phyloP scores from a whole-genome alignment of 2,888 invertebrate genomes.

The Venustoraphidia nigricollis region DNA sequence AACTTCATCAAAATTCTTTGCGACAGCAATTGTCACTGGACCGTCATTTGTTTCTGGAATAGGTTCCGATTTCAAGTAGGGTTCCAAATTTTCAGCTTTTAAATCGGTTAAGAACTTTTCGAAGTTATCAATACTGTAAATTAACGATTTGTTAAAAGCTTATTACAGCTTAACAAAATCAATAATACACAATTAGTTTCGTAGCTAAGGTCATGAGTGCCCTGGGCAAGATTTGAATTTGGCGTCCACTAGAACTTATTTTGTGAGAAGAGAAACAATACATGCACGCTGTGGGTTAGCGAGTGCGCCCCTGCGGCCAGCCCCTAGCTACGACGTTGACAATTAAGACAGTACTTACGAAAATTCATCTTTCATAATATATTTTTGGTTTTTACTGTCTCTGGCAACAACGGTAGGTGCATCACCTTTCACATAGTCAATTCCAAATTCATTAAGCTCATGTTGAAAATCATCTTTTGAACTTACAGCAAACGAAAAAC shows the following conservation, averaged over 20 bases:
- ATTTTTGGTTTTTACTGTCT: conserved; percentile 76
- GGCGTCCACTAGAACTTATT: too few relatives aligned
- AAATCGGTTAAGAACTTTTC: conserved; percentile 74
- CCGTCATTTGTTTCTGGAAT: conserved; percentile 74
- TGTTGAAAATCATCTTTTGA: conserved; percentile 87
- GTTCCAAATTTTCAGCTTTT: conserved; percentile 65
- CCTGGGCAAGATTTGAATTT: too few relatives aligned
- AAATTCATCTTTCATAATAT: conserved; percentile 78
- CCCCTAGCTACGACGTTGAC: background rate
- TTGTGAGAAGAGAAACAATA: too few relatives aligned
- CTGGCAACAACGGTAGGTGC: conserved; percentile 80
- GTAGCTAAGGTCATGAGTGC: too few relatives aligned
- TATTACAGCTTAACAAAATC: background rate
- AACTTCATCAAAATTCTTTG: conserved; percentile 90
- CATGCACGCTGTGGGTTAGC: too few relatives aligned
- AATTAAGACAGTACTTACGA: conserved; percentile 38
- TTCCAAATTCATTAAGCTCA: conserved; percentile 87
- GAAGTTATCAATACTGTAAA: conserved; percentile 61
- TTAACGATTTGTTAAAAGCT: conserved; percentile 9
- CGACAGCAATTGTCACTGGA: conserved; percentile 81
- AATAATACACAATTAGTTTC: background rate
- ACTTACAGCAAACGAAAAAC: conserved; percentile 76
- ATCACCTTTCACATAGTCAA: conserved; percentile 72
- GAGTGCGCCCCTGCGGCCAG: too few relatives aligned
- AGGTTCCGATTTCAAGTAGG: conserved; percentile 90